These are phyloP conservation scores for Amblyraja radiata DNA, from an alignment of 2,797 vertebrate genomes.

Conservation along the genomic window DNA sequence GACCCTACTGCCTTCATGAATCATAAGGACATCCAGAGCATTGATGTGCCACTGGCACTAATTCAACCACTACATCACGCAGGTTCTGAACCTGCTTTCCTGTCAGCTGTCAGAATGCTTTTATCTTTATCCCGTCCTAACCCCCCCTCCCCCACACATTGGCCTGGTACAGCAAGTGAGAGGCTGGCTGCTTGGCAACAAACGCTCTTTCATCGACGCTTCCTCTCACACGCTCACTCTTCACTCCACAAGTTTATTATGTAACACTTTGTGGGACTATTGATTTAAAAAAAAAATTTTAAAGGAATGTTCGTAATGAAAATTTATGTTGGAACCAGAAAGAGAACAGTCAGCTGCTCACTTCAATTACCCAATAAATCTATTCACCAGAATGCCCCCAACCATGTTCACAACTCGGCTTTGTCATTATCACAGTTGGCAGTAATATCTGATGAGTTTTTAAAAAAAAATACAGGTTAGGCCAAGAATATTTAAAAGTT, in stretches of 20 bases:
- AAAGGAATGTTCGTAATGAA: neutral
- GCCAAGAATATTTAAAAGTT: neutral
- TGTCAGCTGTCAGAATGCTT: conserved; percentile 22
- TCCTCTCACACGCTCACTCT: neutral
- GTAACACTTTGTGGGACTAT: neutral
- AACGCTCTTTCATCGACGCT: neutral
- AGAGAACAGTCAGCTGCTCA: neutral
- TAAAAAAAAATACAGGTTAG: neutral
- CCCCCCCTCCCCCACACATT: neutral
- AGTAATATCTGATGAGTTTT: neutral
- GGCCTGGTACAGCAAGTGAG: neutral
- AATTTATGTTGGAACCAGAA: neutral
- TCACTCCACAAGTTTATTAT: neutral
- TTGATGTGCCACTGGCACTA: neutral
- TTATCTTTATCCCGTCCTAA: neutral
- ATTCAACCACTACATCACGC: neutral
- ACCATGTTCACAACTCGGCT: neutral
- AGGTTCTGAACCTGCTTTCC: neutral
- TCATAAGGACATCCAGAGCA: neutral
- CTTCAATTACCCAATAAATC: neutral
- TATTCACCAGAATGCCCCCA: neutral
- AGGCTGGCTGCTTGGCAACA: conserved; percentile 18
- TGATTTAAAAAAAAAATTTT: neutral
- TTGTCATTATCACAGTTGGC: conserved; percentile 22
- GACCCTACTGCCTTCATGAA: neutral